Base-by-base conservation (phyloP, 2,113 vertebrate species). In the Hippocampus barbouri region DNA sequence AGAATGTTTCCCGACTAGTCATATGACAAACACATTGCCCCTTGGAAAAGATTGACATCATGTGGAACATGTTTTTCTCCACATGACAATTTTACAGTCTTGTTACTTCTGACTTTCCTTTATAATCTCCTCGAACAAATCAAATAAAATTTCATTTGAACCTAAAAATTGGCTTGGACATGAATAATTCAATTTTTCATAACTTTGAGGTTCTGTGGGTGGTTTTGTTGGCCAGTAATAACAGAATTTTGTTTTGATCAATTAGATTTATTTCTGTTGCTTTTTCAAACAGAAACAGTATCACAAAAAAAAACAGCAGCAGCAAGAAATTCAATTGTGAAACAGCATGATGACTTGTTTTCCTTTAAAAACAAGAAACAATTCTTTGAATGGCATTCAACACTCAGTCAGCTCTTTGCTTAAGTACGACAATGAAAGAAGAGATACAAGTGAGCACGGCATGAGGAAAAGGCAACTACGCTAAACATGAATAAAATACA, bases 191-290 rank as follows among this genome's bases (percentile, higher is more conserved):
- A 4, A 20, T 5, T 20, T 20, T 51, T 51, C 18, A 51, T 20
- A 51, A 59, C 4, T 30, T 60, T 30, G 15, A 30, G 25, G 12
- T 34, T 38, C 9, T 40, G 18, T 38, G 15, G 2, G 5, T 10
- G 16, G 14, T 15, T 34, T 9, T 56, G 21, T n/a, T 10, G 53
- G 4, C 3, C 30, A 62, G 12, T 25, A 25, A 59, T 25, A 74
- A 77, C 23, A 54, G 79, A 65, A 66, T 69, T 23, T 2, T 49
- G 73, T 10, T 69, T 56, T 74, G 18, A 77, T 66, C 60, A 34
- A 66, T 43, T 18, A 62, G 4, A 49, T 87, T 82, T 85, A 83
- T 84, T 87, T 79, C 25, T 66, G 10, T 49, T 75, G 4, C 6
- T 73, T 80, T 77, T 72, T 62, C 21, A 9, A 12, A 16, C 18